Base-by-base conservation (phyloP, 1,140 invertebrate species). In the Scaptodrosophila lebanonensis region DNA sequence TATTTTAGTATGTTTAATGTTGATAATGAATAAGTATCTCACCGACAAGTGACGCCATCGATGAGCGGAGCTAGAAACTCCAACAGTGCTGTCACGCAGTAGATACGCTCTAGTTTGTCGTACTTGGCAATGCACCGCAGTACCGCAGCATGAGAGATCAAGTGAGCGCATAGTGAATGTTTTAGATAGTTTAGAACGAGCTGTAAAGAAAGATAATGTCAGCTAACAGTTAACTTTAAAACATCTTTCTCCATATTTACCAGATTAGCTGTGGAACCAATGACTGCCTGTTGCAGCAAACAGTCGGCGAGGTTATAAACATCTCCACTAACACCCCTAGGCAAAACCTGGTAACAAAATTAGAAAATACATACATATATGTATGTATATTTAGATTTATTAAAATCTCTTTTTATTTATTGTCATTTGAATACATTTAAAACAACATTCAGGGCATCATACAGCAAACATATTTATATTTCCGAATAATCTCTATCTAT, bases 221-320 rank as follows among this genome's bases (percentile, higher is more conserved):
- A 2, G 51, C 1, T 0, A 22, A 8, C 12, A 3, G 0, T 3
- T 11, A 16, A 42, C 7, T 17, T n/a, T 44, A 17, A 9, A 9
- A 27, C 1, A 17, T 17, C 0, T 7, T 30, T 30, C 0, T 9
- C 9, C 2, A 6, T 17, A 52, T 52, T 54, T 15, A 86, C 85
- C 39, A 68, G 75, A 88, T 98, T 98, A 2, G 96, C 96, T 17
- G 94, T 95, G 32, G 94, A 94, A 48, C 96, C 96, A 44, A 97
- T 94, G 58, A 97, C 89, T 0, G 96, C 95, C 88, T 98, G 96
- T 83, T 97, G 94, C 16, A 98, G 88, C 59, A 98, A 94, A 87
- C 95, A 96, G 86, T 98, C 96, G 30, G 95, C 94, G 57, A 97
- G 88, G 88, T 96, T 95, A 85, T 96, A 96, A 1, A 96, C 93